phyloP scores from a whole-genome alignment of 1,140 invertebrate species.

The Doryteuthis pealeii region DNA sequence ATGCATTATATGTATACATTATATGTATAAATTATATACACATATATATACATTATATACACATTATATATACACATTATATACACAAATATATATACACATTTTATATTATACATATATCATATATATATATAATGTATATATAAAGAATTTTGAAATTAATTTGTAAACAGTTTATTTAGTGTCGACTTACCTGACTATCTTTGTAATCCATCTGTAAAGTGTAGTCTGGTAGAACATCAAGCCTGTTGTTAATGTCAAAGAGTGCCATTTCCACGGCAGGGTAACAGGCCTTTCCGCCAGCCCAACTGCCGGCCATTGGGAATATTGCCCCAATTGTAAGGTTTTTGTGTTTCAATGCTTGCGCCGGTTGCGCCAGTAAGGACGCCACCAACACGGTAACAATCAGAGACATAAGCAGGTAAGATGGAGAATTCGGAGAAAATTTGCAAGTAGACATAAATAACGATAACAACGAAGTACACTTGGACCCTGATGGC shows the following conservation, averaged over 20 bases:
- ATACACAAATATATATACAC: too few species aligned
- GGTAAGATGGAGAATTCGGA: not conserved
- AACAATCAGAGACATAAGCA: not conserved
- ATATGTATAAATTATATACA: too few species aligned
- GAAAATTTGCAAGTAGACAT: not conserved
- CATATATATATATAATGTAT: too few species aligned
- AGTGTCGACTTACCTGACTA: conserved; percentile 81
- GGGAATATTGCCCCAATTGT: conserved; percentile 98
- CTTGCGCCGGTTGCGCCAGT: not conserved
- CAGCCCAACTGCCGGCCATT: conserved; percentile 87
- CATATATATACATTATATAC: too few species aligned
- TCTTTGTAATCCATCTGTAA: conserved; percentile 93
- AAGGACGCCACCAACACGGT: not conserved
- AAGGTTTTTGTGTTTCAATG: conserved; percentile 61
- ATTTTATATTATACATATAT: too few species aligned
- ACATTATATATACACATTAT: too few species aligned
- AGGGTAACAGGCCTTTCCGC: conserved; percentile 60
- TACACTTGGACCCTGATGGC: not conserved
- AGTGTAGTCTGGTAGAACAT: conserved; percentile 89
- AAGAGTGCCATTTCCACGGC: conserved; percentile 92
- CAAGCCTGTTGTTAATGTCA: conserved; percentile 88
- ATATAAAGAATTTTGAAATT: too few species aligned
- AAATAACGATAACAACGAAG: not conserved
- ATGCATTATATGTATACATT: too few species aligned
- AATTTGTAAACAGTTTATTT: too few species aligned